Evolutionary conservation across 1,140 invertebrate species (phyloP).

Genomic region (Eupeodes corollae): DNA sequence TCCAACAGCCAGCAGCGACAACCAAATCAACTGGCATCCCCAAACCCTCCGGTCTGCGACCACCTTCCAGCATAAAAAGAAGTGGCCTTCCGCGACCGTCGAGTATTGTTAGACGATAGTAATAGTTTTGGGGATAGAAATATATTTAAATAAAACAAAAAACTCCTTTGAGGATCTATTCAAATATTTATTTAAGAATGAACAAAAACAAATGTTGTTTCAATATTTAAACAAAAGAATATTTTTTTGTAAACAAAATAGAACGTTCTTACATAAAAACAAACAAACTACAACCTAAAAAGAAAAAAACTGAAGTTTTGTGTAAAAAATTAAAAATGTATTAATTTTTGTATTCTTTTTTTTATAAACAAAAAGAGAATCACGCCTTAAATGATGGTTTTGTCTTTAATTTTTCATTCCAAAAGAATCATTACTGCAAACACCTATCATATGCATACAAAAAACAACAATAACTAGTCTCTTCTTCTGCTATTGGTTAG

Average conservation of each 20-base stretch:
- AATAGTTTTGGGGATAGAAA: not conserved
- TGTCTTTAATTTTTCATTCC: too few relatives aligned
- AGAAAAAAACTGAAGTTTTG: not conserved
- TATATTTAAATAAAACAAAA: not conserved
- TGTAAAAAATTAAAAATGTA: not conserved
- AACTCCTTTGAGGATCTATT: not conserved
- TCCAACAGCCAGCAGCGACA: constrained; percentile 23
- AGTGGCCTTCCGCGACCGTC: constrained; percentile 31
- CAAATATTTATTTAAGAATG: not conserved
- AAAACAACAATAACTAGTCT: too few relatives aligned
- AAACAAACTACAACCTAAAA: not conserved
- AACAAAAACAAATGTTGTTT: not conserved
- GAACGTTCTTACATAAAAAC: not conserved
- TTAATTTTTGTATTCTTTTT: not conserved
- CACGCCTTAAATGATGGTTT: too few relatives aligned
- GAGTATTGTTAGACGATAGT: constrained; percentile 21
- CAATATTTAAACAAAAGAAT: not conserved
- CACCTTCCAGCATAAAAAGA: constrained; percentile 27
- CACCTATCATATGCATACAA: too few relatives aligned
- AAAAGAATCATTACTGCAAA: too few relatives aligned
- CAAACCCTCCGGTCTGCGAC: constrained; percentile 29
- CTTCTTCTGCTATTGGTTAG: too few relatives aligned
- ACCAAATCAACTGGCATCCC: constrained; percentile 27
- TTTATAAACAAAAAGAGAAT: too few relatives aligned
- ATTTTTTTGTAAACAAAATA: not conserved